Conservation (phyloP, 2,888 invertebrate species). For the Heteromyza rotundicornis region DNA sequence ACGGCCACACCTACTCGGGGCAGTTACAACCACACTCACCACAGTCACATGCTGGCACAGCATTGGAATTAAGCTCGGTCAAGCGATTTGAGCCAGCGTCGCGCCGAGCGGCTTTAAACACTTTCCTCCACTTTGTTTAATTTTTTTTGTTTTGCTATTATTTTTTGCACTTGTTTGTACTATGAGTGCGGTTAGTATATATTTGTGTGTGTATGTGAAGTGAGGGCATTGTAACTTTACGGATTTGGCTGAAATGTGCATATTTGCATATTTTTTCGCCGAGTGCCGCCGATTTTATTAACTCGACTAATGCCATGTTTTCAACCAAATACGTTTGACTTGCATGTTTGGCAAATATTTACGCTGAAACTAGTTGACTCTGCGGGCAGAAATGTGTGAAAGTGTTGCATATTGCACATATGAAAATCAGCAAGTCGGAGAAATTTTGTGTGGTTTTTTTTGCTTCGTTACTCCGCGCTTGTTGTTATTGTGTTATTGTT, state of each 20-base stretch:
- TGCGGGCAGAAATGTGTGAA: slow-evolving; percentile 40
- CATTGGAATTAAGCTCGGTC: background rate
- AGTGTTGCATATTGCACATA: slow-evolving; percentile 49
- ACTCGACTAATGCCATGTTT: slow-evolving; percentile 9
- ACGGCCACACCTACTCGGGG: no score
- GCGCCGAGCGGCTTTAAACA: slow-evolving; percentile 5
- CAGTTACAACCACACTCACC: no score
- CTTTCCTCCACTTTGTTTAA: slow-evolving; percentile 9
- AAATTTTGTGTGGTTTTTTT: no score
- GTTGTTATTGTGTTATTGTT: no score
- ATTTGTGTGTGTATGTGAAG: no score
- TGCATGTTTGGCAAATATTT: slow-evolving; percentile 12
- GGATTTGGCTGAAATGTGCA: slow-evolving; percentile 44
- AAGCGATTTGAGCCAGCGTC: background rate
- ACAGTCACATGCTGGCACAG: no score
- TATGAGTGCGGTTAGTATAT: no score
- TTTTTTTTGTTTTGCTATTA: slow-evolving; percentile 2
- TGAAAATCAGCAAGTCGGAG: no score
- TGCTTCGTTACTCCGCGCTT: no score
- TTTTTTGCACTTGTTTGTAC: no score
- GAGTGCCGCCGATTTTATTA: background rate
- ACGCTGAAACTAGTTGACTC: background rate
- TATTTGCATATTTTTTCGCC: slow-evolving; percentile 31
- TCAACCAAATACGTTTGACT: background rate
- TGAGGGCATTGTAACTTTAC: slow-evolving; percentile 51